Percentiles rank a stretch among this genome's conserved stretches.
These are phyloP conservation scores for Capitella teleta DNA, from an alignment of 1,140 invertebrate genomes.

Conservation along the genomic window DNA sequence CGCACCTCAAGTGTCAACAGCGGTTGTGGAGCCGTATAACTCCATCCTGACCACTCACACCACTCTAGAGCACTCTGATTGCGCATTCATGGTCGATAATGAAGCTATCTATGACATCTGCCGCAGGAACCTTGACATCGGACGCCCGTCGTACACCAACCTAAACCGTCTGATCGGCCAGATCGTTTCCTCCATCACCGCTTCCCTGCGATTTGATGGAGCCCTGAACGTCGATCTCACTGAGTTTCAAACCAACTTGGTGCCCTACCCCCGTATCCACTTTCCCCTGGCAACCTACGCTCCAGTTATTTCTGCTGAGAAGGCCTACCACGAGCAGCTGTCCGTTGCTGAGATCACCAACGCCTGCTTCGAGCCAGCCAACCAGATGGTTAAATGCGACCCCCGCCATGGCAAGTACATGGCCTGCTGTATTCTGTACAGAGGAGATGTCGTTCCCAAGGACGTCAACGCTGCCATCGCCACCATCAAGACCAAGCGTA, in stretches of 20 bases:
- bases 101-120: slow-evolving; percentile 42
- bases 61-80: not conserved
- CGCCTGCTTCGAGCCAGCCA: slow-evolving; percentile 1
- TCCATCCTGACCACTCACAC: slow-evolving; percentile 1
- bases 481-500: slow-evolving; percentile 1
- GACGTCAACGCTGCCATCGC: not conserved
- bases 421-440: slow-evolving; percentile 2
- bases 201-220: slow-evolving; percentile 40
- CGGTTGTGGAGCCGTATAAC: not conserved
- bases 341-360: not conserved
- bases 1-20: not conserved
- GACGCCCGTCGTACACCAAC: slow-evolving; percentile 44
- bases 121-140: slow-evolving; percentile 55
- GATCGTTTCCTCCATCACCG: slow-evolving; percentile 54
- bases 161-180: slow-evolving; percentile 46
- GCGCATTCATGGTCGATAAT: slow-evolving; percentile 1
- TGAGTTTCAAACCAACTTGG: slow-evolving; percentile 1
- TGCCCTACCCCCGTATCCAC: slow-evolving; percentile 2
- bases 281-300: slow-evolving; percentile 1
- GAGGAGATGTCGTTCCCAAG: not conserved
- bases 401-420: slow-evolving; percentile 1
- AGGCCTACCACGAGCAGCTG: slow-evolving; percentile 1
- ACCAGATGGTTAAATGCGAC: slow-evolving; percentile 1
- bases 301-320: not conserved
- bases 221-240: slow-evolving; percentile 1